These are phyloP conservation scores for Passer domesticus DNA, from an alignment of 2,113 vertebrate genomes.

Conservation along the genomic window DNA sequence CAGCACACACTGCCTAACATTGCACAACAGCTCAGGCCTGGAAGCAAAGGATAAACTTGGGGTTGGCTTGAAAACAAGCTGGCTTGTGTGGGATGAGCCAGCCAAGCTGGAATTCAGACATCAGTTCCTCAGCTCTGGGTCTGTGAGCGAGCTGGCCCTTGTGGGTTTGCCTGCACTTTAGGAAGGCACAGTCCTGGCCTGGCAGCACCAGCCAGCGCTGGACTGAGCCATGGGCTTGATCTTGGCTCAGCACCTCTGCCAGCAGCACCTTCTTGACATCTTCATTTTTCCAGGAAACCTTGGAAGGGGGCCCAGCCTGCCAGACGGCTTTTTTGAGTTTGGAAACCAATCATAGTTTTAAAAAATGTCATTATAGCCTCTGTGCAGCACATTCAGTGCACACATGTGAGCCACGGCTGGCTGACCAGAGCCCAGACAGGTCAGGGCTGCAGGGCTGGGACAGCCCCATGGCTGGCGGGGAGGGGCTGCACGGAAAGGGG, in stretches of 20 bases:
- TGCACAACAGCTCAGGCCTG: neutral
- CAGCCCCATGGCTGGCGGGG: rapidly evolving
- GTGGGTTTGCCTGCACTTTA: neutral
- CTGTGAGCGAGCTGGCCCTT: rapidly evolving
- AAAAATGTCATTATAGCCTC: neutral
- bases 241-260: neutral
- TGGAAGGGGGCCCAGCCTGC: conserved; percentile 22
- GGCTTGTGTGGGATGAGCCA: neutral
- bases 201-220: neutral
- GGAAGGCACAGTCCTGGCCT: neutral
- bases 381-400: neutral
- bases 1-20: neutral
- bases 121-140: neutral
- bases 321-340: neutral
- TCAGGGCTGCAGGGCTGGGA: neutral
- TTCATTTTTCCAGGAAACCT: conserved; percentile 1
- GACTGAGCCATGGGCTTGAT: rapidly evolving
- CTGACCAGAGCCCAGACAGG: neutral
- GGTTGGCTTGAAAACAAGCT: neutral
- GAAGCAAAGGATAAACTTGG: neutral
- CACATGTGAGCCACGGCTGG: neutral
- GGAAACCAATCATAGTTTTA: neutral
- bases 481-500: neutral
- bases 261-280: neutral
- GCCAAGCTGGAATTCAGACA: neutral